Conservation (phyloP, 1,140 invertebrate species). For the Spodoptera litura region DNA sequence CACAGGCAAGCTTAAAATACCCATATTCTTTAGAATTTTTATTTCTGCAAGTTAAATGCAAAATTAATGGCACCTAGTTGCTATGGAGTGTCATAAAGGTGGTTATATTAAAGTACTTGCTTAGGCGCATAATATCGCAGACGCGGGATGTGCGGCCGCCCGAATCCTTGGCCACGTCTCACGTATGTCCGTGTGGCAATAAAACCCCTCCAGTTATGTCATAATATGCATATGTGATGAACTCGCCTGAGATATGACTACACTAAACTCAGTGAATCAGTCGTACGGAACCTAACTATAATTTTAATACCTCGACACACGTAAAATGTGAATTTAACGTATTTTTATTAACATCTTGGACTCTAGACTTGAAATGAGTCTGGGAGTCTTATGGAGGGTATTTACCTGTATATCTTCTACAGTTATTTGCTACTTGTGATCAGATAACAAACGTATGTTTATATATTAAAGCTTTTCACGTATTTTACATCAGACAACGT, state of each 20-base stretch:
- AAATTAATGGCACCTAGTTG: slow-evolving; percentile 52
- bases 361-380: slow-evolving; percentile 5
- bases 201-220: slow-evolving; percentile 75
- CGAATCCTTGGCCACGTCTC: slow-evolving; percentile 74
- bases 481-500: too few relatives aligned
- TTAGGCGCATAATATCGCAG: slow-evolving; percentile 62
- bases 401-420: not conserved
- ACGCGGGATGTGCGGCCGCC: slow-evolving; percentile 58
- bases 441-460: too few relatives aligned
- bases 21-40: slow-evolving; percentile 7
- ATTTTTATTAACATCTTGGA: slow-evolving; percentile 33
- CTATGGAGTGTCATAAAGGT: slow-evolving; percentile 67
- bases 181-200: slow-evolving; percentile 74
- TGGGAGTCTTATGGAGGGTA: not conserved
- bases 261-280: slow-evolving; percentile 69
- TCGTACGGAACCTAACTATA: slow-evolving; percentile 43
- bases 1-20: not conserved
- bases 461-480: too few relatives aligned
- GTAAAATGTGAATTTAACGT: slow-evolving; percentile 42
- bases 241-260: slow-evolving; percentile 63
- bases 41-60: slow-evolving; percentile 45
- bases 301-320: slow-evolving; percentile 44
- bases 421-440: not conserved
- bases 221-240: slow-evolving; percentile 82
- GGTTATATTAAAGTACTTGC: slow-evolving; percentile 70